Base-by-base conservation (phyloP, 1,140 invertebrate species). In the Littorina saxatilis region DNA sequence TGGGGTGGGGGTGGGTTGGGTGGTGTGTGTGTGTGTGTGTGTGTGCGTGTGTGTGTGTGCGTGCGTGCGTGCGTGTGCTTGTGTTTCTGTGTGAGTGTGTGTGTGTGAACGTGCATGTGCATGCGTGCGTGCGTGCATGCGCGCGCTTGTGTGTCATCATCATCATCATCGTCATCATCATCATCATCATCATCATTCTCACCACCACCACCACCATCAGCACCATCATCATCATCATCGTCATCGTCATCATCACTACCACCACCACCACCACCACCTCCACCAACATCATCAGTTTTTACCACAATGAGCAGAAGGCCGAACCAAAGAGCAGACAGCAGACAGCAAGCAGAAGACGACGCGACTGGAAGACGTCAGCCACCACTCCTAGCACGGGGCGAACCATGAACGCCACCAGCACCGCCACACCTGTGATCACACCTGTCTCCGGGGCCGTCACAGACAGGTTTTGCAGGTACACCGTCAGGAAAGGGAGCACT, bases 391-490 rank as follows among this genome's bases (percentile, higher is more conserved):
- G 52, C n/a, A 76, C 0, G 0, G 84, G 74, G 7, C 84, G 61
- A 15, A 82, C 37, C 0, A 82, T 35, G 39, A 74, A 58, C 17
- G 68, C 75, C 11, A 81, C 7, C 5, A 85, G 35, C n/a, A 81
- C 79, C 0, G 82, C 35, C 32, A 73, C 20, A 2, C 84, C 84
- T 0, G 68, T 72, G 73, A 85, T 83, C 29, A 85, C 11, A 1
- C 81, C 84, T 11, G 77, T 72, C 66, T 85, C 84, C 1, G 82
- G 43, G 7, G 82, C 79, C 29, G 50, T 81, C 47, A 85, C 74
- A 5, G 68, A n/a, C 27, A 83, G 68, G 63, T 79, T 32, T 27
- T 81, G 83, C 29, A 85, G 75, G 68, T 81, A 82, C 23, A 85
- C 82, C 3, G 63, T 72, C 68, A 85, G 40, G 63, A 78, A 84